Evolutionary conservation across 2,797 vertebrate genomes (phyloP).

Genomic region (Dromococcyx pavoninus): DNA sequence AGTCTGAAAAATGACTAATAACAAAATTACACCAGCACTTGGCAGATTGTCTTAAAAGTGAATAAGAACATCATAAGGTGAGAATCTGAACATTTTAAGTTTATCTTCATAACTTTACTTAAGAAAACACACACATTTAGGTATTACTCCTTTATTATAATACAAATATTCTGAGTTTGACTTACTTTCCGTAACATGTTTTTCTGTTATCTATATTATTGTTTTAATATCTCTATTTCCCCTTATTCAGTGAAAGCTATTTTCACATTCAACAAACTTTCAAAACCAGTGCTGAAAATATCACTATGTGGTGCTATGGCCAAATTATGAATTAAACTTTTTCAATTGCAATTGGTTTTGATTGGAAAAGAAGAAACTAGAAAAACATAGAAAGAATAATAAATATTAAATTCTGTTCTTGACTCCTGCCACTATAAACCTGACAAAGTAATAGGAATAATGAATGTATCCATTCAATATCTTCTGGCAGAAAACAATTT

Average conservation of each 20-base stretch:
- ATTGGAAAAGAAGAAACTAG: slow-evolving; percentile 1
- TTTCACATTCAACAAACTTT: neutral
- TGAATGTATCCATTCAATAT: neutral
- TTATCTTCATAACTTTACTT: neutral
- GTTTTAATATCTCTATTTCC: neutral
- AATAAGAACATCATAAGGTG: neutral
- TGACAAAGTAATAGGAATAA: neutral
- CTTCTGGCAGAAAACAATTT: neutral
- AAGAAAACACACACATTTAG: neutral
- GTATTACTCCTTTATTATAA: neutral
- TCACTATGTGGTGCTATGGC: neutral
- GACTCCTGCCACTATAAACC: slow-evolving; percentile 10
- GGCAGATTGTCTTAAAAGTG: neutral
- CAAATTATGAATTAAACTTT: neutral
- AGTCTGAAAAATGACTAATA: neutral
- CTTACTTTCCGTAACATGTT: neutral
- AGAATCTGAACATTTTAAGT: neutral
- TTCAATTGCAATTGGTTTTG: neutral
- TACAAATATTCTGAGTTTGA: neutral
- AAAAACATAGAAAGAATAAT: neutral
- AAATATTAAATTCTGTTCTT: neutral
- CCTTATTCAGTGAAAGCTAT: neutral
- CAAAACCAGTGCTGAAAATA: neutral
- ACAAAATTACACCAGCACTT: neutral
- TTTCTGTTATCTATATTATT: neutral